Base-by-base conservation (phyloP, 2,888 invertebrate genomes). In the Scaptomyza flava region DNA sequence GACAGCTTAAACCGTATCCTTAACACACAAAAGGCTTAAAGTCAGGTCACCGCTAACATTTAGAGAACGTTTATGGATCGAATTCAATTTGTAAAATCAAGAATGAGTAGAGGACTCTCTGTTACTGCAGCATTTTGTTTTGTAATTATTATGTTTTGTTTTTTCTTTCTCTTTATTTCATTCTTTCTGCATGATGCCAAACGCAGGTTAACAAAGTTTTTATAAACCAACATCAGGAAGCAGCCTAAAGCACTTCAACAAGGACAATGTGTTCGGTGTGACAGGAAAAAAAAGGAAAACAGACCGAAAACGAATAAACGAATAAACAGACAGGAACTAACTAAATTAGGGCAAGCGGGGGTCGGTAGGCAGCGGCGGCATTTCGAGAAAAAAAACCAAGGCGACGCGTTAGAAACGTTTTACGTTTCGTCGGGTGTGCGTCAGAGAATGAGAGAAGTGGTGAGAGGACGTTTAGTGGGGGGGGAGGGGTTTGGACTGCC, bases 191-290 rank as follows among this genome's bases (percentile, higher is more conserved):
- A 59, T 53, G 51, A 66, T 87, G 86, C 72, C 87, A 86, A 68
- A 71, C 68, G 79, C 87, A 84, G 89, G 85, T 79, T 82, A 85
- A 89, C 87, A 84, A 81, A 85, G 81, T 82, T 89, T 87, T 74
- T 77, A 63, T 84, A 59, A 77, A 73, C 67, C 84, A 68, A 53
- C 67, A 72, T 62, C 70, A 77, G 72, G 65, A 72, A 73, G 65
- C 71, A 53, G 68, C 74, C 74, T 47, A 60, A 74, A 73, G 74
- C 74, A 74, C 78, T 77, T 50, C 36, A 62, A 33, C 59, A 67
- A 77, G 74, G 74, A 74, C 78, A 74, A 68, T 63, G 58, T 52
- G 62, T 48, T 56, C 56, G 62, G 46, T 52, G 57, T 76, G 69
- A 78, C 58, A 69, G 48, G 47, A 9, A 57, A 34, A 47, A 42